Percentiles rank a stretch among this genome's conserved stretches.
Conservation (phyloP, 2,888 invertebrate genomes). For the Ectobius pallidus region DNA sequence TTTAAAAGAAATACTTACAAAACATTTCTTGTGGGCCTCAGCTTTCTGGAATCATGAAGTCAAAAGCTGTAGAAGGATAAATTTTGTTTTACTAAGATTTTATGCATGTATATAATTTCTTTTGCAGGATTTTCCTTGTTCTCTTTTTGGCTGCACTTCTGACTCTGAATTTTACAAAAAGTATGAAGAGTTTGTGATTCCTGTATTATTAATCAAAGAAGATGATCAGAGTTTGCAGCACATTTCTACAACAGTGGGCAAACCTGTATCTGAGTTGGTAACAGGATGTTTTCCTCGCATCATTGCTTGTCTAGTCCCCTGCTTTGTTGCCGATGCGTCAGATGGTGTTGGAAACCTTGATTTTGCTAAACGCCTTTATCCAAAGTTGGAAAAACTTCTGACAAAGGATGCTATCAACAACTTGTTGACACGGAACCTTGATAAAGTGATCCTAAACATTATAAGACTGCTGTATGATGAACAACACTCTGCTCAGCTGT, state of each 20-base stretch:
- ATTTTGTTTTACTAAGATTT: too few relatives aligned
- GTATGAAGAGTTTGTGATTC: conserved; percentile 54
- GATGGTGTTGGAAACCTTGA: conserved; percentile 47
- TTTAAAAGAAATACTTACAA: too few relatives aligned
- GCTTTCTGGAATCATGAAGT: too few relatives aligned
- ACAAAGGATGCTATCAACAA: conserved; percentile 50
- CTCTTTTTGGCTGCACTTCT: conserved; percentile 51
- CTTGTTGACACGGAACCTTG: conserved; percentile 48
- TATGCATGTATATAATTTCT: too few relatives aligned
- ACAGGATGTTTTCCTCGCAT: conserved; percentile 45
- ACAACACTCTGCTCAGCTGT: conserved; percentile 47
- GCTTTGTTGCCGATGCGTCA: conserved; percentile 46
- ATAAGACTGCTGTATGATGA: conserved; percentile 52
- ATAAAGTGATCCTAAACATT: conserved; percentile 50
- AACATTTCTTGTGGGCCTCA: too few relatives aligned
- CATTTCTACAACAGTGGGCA: conserved; percentile 49
- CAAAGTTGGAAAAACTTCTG: conserved; percentile 50
- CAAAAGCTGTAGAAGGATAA: too few relatives aligned
- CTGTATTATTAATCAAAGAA: conserved; percentile 54
- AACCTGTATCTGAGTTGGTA: conserved; percentile 25
- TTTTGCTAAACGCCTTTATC: conserved; percentile 49
- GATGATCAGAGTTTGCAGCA: conserved; percentile 48
- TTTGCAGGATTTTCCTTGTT: conserved; percentile 53
- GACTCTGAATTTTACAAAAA: conserved; percentile 55
- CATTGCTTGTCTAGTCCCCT: conserved; percentile 45